Percentiles rank a stretch among this genome's conserved stretches.
phyloP scores from a whole-genome alignment of 1,140 invertebrate genomes.

The Chelonus insularis region DNA sequence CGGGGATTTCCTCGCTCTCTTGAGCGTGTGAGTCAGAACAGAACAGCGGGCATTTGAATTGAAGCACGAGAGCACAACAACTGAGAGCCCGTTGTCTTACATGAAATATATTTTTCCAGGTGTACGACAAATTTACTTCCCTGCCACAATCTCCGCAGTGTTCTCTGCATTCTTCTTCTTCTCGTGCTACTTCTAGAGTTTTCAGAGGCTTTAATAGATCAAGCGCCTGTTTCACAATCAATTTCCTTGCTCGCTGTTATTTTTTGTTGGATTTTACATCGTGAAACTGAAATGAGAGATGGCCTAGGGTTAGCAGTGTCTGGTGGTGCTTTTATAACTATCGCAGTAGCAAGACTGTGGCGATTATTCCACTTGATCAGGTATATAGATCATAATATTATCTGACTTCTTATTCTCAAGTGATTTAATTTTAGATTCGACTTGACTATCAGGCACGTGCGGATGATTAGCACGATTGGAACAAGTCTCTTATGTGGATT shows the following conservation, averaged over 20 bases:
- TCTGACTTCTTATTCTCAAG: not conserved
- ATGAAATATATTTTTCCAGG: constrained; percentile 26
- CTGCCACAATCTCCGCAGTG: constrained; percentile 34
- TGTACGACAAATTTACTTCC: constrained; percentile 32
- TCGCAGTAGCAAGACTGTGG: constrained; percentile 37
- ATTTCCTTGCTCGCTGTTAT: constrained; percentile 32
- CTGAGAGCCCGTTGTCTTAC: constrained; percentile 7
- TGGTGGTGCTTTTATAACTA: constrained; percentile 36
- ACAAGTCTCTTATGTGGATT: constrained; percentile 31
- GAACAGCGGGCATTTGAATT: not conserved
- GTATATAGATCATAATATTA: constrained; percentile 19
- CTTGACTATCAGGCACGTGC: constrained; percentile 34
- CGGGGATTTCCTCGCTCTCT: not conserved
- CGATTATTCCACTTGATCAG: constrained; percentile 37
- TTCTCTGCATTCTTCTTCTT: constrained; percentile 36
- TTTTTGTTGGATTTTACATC: constrained; percentile 40
- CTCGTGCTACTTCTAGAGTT: constrained; percentile 35
- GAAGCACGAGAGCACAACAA: not conserved
- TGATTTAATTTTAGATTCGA: constrained; percentile 33
- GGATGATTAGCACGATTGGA: constrained; percentile 30
- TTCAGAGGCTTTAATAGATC: constrained; percentile 38
- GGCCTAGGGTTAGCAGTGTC: constrained; percentile 35
- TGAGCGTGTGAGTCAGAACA: not conserved
- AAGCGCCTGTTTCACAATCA: constrained; percentile 30
- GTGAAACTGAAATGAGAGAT: constrained; percentile 37